Base-by-base conservation (phyloP, 2,113 vertebrate genomes). In the Microcebus tavaratra region DNA sequence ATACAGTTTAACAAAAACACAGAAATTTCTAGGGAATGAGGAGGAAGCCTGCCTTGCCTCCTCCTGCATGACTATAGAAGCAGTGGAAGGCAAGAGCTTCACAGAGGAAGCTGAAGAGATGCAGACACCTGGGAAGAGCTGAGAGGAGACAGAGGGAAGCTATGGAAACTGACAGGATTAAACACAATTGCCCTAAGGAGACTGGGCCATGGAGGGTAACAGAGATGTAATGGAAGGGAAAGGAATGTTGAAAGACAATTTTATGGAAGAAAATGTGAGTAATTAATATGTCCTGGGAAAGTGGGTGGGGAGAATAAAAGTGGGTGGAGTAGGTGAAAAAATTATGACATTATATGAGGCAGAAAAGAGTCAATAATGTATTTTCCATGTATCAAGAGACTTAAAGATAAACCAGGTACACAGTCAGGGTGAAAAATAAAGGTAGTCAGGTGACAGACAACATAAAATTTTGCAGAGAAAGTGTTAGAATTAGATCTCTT, bases 331-430 rank as follows among this genome's bases (percentile, higher is more conserved):
- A 81, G 23, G 17, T 79, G 36, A 82, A 93, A 59, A 70, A 88
- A 90, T 20, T 45, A 79, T 55, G 18, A 65, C 36, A 31, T 73
- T 65, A 11, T 59, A 34, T 20, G 39, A 95, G 31, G 48, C 34
- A 67, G 93, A 90, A 67, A 95, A 68, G 50, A 76, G 39, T 94
- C 61, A 86, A 85, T 18, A 85, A 29, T 14, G n/a, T 63, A 13
- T 89, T 96, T 92, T 91, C 21, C 78, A 88, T 1, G 5, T 6
- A 86, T 23, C 10, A 63, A 55, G 18, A 88, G 55, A 75, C 67
- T 78, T 92, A 45, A 53, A 90, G 70, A 91, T 68, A 85, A 95
- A 70, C 61, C 59, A 86, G 48, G 50, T 34, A 81, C 11, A 1
- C 2, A 25, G 42, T 4, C 6, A 48, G 5, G 55, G 10, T 72